A percentile compares a stretch with the other conserved stretches of the same genome.
phyloP scores from a whole-genome alignment of 2,888 invertebrate species.

The Zygaena filipendulae region DNA sequence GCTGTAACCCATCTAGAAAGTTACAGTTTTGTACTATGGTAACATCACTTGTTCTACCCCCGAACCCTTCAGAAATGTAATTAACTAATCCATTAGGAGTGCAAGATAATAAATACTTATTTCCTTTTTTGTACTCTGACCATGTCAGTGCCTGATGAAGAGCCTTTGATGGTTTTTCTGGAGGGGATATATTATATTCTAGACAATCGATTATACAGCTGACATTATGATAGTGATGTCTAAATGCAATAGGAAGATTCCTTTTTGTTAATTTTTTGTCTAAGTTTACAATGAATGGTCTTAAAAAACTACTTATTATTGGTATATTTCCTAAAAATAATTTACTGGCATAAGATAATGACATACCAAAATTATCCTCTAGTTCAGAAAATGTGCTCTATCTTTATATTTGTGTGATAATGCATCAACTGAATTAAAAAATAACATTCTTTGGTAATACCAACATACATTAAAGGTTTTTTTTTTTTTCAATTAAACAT shows the following conservation, averaged over 20 bases:
- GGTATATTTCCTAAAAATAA: constrained; percentile 15
- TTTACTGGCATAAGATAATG: constrained; percentile 2
- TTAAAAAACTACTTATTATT: constrained; percentile 15
- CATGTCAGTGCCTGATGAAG: constrained; percentile 26
- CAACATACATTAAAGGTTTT: constrained; percentile 12
- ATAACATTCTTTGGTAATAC: constrained; percentile 9
- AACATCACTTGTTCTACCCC: constrained; percentile 18
- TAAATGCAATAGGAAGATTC: constrained; percentile 21
- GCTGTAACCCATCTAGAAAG: constrained; percentile 14
- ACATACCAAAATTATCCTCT: constrained; percentile 8
- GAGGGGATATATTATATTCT: constrained; percentile 30
- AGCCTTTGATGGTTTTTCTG: constrained; percentile 28
- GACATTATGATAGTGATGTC: constrained; percentile 20
- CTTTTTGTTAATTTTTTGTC: constrained; percentile 12
- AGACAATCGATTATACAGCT: constrained; percentile 30
- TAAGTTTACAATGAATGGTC: constrained; percentile 17
- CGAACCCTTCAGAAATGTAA: constrained; percentile 21
- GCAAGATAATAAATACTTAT: constrained; percentile 21
- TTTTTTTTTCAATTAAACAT: constrained; percentile 13
- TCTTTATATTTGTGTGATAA: constrained; percentile 8
- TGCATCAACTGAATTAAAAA: constrained; percentile 2
- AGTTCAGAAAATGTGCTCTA: constrained; percentile 10
- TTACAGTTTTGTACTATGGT: constrained; percentile 16
- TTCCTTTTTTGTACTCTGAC: constrained; percentile 28
- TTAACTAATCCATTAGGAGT: constrained; percentile 22